These are phyloP conservation scores for Globodera rostochiensis DNA, from an alignment of 1,140 invertebrate genomes.

Conservation along the genomic window DNA sequence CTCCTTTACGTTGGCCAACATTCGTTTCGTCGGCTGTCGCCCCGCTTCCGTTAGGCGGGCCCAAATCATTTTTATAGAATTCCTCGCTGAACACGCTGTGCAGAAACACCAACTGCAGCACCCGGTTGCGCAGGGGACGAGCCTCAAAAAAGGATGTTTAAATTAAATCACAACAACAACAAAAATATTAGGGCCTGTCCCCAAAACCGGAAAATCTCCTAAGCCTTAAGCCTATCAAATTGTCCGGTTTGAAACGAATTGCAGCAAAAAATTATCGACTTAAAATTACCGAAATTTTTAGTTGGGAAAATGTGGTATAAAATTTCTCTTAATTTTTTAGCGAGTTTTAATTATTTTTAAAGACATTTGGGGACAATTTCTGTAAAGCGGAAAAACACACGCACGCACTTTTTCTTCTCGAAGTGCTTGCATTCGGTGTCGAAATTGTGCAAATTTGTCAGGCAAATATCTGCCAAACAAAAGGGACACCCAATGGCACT, in stretches of 20 bases:
- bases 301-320: too few relatives aligned
- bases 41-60: not conserved
- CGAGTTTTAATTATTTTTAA: too few relatives aligned
- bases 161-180: not conserved
- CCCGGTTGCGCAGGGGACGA: not conserved
- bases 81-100: not conserved
- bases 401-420: not conserved
- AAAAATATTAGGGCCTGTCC: not conserved
- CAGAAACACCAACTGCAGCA: not conserved
- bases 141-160: not conserved
- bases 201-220: too few relatives aligned
- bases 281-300: too few relatives aligned
- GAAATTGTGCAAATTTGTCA: conserved; percentile 18
- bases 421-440: not conserved
- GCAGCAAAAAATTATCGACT: too few relatives aligned
- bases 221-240: too few relatives aligned
- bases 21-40: not conserved
- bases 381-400: too few relatives aligned
- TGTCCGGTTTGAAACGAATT: too few relatives aligned
- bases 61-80: not conserved
- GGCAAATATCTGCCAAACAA: not conserved
- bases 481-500: conserved; percentile 8
- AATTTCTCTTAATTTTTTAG: too few relatives aligned
- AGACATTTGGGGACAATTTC: too few relatives aligned
- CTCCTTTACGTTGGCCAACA: not conserved